phyloP scores from a whole-genome alignment of 2,888 invertebrate genomes.

The Himalopsyche kuldschensis region DNA sequence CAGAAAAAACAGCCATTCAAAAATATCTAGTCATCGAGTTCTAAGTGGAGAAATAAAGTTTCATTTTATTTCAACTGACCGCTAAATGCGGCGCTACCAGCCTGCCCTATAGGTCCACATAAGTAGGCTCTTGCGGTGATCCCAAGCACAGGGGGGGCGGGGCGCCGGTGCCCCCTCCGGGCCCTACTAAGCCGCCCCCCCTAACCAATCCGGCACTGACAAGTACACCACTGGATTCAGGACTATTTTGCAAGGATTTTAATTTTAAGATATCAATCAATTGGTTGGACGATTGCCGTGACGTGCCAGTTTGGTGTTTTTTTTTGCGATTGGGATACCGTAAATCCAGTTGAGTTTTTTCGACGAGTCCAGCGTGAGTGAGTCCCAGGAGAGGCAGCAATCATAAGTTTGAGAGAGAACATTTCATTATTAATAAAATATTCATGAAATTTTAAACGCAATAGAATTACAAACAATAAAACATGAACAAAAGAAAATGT shows the following conservation, averaged over 20 bases:
- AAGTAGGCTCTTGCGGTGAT: conserved; percentile 85
- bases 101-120: conserved; percentile 82
- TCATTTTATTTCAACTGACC: not conserved
- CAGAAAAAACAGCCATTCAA: conserved; percentile 32
- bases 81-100: not conserved
- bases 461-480: conserved; percentile 19
- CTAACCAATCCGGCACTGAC: conserved; percentile 45
- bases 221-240: conserved; percentile 63
- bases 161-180: conserved; percentile 58
- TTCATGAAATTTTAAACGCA: not conserved
- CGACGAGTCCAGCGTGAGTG: not conserved
- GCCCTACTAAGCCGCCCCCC: conserved; percentile 49
- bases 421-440: conserved; percentile 31
- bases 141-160: conserved; percentile 55
- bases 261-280: no score
- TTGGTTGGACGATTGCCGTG: not conserved
- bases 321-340: not conserved
- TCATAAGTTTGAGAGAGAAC: conserved; percentile 40
- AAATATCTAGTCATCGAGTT: not conserved
- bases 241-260: conserved; percentile 45
- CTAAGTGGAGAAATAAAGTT: not conserved
- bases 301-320: not conserved
- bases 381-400: conserved; percentile 37
- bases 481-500: conserved; percentile 38
- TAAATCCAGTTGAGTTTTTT: not conserved